Conservation (phyloP, 1,140 invertebrate species). For the Rhagoletis pomonella region DNA sequence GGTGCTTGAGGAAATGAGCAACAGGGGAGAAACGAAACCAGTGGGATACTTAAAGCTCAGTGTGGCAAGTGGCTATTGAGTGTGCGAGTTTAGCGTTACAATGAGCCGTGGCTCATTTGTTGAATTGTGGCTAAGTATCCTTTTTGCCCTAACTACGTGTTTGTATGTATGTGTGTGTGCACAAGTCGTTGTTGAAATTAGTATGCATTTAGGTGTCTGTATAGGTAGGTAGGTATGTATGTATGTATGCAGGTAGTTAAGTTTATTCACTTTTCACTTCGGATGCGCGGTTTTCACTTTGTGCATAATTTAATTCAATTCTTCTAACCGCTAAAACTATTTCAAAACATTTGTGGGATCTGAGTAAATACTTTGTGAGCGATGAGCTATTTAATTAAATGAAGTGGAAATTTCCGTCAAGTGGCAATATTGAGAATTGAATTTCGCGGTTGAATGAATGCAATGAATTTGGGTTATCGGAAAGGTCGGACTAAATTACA, state of each 20-base stretch:
- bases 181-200: background rate
- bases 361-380: background rate
- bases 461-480: background rate
- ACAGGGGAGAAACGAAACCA: background rate
- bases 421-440: background rate
- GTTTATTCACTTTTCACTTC: conserved; percentile 32
- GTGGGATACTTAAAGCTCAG: background rate
- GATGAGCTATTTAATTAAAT: conserved; percentile 31
- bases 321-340: conserved; percentile 38
- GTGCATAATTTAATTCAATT: conserved; percentile 48
- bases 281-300: conserved; percentile 27
- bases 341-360: conserved; percentile 1
- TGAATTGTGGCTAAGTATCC: conserved; percentile 40
- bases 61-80: conserved; percentile 41
- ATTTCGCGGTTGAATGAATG: background rate
- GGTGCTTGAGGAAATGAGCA: background rate
- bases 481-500: background rate
- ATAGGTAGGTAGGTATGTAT: background rate
- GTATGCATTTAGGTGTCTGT: background rate
- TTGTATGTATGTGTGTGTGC: background rate
- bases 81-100: conserved; percentile 36
- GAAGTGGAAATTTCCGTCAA: conserved; percentile 1
- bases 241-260: background rate
- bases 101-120: conserved; percentile 31
- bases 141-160: background rate